A percentile compares a stretch with the other conserved stretches of the same genome.
Evolutionary conservation across 2,888 invertebrate genomes (phyloP).

Genomic region (Andrena camellia): DNA sequence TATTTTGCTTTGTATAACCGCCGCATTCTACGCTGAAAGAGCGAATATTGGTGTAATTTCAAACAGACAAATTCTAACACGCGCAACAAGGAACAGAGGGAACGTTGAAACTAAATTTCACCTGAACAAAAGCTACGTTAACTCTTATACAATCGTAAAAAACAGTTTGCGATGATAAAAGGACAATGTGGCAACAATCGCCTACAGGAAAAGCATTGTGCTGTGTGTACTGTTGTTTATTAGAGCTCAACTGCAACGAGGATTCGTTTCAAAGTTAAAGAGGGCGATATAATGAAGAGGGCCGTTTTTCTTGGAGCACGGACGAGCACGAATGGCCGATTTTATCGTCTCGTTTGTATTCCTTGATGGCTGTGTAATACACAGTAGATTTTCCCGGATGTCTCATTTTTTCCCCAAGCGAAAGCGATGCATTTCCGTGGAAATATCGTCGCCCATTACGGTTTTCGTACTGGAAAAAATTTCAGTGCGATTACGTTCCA

Average conservation of each 20-base stretch:
- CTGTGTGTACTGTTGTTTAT: neutral
- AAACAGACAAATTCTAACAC: constrained; percentile 20
- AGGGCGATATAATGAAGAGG: neutral
- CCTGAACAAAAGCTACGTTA: constrained; percentile 1
- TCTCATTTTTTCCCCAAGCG: neutral
- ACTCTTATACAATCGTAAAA: neutral
- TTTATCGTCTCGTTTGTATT: constrained; percentile 7
- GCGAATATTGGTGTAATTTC: constrained; percentile 33
- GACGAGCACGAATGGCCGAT: constrained; percentile 1
- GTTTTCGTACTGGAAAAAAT: neutral
- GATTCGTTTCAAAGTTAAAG: constrained; percentile 27
- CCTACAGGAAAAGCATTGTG: constrained; percentile 1
- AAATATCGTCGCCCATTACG: neutral
- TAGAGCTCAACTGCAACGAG: neutral
- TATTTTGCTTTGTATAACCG: neutral
- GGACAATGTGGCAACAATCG: constrained; percentile 35
- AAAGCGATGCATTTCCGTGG: neutral
- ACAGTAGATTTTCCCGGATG: neutral
- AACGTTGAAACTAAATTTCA: neutral
- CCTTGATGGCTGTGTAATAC: neutral
- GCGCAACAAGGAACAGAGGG: neutral
- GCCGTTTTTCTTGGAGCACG: neutral
- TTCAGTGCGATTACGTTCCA: neutral
- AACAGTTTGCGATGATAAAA: neutral
- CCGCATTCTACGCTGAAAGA: neutral